Percentiles rank a stretch among this genome's conserved stretches.
Evolutionary conservation across 1,140 invertebrate genomes (phyloP).

Genomic region (Calosoma granatense): DNA sequence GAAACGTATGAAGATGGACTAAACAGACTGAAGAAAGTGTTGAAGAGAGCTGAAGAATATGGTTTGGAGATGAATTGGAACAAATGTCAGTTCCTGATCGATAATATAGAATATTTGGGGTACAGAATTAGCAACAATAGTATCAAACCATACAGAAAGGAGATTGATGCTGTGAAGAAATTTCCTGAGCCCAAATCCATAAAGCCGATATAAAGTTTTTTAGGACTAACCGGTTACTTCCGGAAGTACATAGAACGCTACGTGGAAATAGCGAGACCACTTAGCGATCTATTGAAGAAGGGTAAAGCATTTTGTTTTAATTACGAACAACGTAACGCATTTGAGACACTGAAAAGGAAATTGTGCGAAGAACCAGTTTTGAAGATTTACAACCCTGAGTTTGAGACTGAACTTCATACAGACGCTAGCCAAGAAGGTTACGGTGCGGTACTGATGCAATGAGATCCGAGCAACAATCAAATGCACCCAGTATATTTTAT

Average conservation of each 20-base stretch:
- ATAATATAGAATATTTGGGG: neutral
- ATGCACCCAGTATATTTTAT: conserved; percentile 15
- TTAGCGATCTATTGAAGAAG: too few species aligned
- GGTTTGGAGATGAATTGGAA: neutral
- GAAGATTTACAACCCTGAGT: too few species aligned
- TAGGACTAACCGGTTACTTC: conserved; percentile 23
- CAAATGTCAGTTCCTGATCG: neutral
- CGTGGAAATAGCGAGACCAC: too few species aligned
- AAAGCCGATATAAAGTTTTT: conserved; percentile 20
- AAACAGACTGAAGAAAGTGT: conserved; percentile 15
- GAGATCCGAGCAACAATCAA: too few species aligned
- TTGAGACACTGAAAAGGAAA: neutral
- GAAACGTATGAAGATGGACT: conserved; percentile 16
- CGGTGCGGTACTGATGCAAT: too few species aligned
- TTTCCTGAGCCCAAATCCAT: conserved; percentile 13
- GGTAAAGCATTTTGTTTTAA: too few species aligned
- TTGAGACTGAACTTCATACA: too few species aligned
- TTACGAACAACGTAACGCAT: too few species aligned
- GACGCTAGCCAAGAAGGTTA: too few species aligned
- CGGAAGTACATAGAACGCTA: too few species aligned
- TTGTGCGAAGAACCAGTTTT: neutral
- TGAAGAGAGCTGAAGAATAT: conserved; percentile 10
- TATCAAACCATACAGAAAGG: neutral
- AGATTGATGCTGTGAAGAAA: conserved; percentile 11
- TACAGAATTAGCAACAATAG: neutral